These are phyloP conservation scores for Podiceps cristatus DNA, from an alignment of 2,113 vertebrate species.

Conservation along the genomic window DNA sequence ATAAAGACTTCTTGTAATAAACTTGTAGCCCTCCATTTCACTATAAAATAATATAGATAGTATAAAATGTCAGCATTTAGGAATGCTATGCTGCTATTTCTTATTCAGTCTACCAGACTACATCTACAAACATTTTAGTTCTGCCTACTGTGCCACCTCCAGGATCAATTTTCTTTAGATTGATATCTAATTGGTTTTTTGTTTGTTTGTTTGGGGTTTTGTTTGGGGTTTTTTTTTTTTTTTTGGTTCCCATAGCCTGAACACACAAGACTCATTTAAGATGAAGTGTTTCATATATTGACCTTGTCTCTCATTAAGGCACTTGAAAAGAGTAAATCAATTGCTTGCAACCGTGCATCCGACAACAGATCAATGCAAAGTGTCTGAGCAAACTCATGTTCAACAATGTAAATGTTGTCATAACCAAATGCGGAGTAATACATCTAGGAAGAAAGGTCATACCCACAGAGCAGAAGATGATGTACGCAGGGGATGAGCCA, in stretches of 20 bases:
- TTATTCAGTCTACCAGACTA: neutral
- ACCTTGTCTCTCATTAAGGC: neutral
- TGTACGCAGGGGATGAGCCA: neutral
- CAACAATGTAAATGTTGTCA: neutral
- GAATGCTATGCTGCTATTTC: neutral
- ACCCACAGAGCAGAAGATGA: neutral
- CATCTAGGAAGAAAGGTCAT: neutral
- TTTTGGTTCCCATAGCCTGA: neutral
- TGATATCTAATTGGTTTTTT: neutral
- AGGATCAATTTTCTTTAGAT: neutral
- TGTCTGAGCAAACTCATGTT: accelerated
- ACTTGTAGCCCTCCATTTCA: neutral
- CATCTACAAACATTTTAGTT: neutral
- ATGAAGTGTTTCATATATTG: neutral
- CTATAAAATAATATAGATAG: neutral
- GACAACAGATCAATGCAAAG: neutral
- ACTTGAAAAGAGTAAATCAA: neutral
- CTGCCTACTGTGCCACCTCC: neutral
- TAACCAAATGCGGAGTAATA: neutral
- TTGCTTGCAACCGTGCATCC: neutral
- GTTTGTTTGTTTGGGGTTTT: neutral
- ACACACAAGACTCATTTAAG: neutral
- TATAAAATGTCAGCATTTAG: neutral
- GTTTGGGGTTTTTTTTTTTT: neutral
- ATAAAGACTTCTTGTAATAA: neutral